phyloP scores from a whole-genome alignment of 2,888 invertebrate genomes.

The Mayetiola destructor region DNA sequence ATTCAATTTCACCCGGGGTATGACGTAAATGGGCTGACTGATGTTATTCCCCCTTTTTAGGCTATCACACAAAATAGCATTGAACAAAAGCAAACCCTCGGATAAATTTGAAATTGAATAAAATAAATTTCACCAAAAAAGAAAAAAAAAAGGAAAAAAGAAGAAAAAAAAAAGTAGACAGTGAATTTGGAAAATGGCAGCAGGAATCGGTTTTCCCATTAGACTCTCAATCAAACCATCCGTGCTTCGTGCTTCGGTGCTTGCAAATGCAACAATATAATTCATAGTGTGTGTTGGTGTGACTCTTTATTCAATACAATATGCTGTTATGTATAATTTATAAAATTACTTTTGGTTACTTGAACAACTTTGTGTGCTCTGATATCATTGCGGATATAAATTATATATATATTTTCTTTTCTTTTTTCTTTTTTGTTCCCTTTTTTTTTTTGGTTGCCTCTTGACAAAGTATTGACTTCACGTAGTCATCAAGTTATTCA shows the following conservation, averaged over 20 bases:
- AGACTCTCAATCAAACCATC: background rate
- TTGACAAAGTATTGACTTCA: no score
- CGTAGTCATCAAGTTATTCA: no score
- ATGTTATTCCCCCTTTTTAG: no score
- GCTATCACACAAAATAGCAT: no score
- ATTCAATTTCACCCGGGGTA: no score
- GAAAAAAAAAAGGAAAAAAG: background rate
- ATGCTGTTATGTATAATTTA: background rate
- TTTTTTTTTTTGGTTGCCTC: background rate
- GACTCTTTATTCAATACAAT: background rate
- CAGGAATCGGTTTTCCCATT: background rate
- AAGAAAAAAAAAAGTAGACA: background rate
- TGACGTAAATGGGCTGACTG: no score
- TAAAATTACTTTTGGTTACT: conserved; percentile 11
- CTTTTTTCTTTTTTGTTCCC: background rate
- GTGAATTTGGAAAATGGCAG: conserved; percentile 4
- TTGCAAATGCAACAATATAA: no score
- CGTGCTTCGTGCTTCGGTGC: background rate
- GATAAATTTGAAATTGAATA: no score
- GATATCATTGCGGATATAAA: background rate
- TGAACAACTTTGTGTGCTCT: conserved; percentile 6
- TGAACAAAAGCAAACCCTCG: no score
- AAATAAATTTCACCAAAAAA: no score
- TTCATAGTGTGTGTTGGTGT: background rate
- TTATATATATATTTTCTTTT: background rate